These are phyloP conservation scores for Acromyrmex echinatior DNA, from an alignment of 1,140 invertebrate species.

Conservation along the genomic window DNA sequence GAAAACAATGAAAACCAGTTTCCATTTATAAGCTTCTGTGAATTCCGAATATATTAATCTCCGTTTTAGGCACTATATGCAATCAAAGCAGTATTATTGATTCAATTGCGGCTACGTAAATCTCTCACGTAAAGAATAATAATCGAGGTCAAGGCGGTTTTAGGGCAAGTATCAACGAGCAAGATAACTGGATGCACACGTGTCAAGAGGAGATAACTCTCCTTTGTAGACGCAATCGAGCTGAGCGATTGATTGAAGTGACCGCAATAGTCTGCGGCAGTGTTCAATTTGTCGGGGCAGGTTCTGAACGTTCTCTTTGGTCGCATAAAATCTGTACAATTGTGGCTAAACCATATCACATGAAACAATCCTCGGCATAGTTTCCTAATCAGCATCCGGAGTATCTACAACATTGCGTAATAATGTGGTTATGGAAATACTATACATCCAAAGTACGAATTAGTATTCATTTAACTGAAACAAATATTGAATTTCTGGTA, in stretches of 20 bases:
- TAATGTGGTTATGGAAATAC: not conserved
- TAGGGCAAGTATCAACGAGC: conserved; percentile 24
- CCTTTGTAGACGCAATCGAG: conserved; percentile 56
- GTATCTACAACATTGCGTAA: conserved; percentile 23
- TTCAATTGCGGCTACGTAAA: conserved; percentile 23
- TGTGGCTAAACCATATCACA: conserved; percentile 42
- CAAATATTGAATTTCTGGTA: not conserved
- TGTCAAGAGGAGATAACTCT: conserved; percentile 68
- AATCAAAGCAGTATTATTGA: conserved; percentile 21
- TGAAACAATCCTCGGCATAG: conserved; percentile 20
- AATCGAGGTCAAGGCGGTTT: conserved; percentile 59
- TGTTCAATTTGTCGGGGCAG: conserved; percentile 65
- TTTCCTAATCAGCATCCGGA: conserved; percentile 44
- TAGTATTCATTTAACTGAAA: conserved; percentile 6
- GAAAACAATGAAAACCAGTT: not conserved
- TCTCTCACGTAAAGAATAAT: conserved; percentile 54
- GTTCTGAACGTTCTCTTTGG: conserved; percentile 59
- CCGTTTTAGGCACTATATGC: not conserved
- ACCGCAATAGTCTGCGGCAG: conserved; percentile 70
- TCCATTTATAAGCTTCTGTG: not conserved
- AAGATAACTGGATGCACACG: conserved; percentile 59
- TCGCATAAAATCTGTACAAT: conserved; percentile 67
- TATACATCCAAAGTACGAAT: not conserved
- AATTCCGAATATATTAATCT: not conserved
- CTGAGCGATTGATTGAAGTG: conserved; percentile 69